A percentile compares a stretch with the other conserved stretches of the same genome.
These are phyloP conservation scores for Drosophila chauvacae DNA, from an alignment of 1,140 invertebrate species.

Conservation along the genomic window DNA sequence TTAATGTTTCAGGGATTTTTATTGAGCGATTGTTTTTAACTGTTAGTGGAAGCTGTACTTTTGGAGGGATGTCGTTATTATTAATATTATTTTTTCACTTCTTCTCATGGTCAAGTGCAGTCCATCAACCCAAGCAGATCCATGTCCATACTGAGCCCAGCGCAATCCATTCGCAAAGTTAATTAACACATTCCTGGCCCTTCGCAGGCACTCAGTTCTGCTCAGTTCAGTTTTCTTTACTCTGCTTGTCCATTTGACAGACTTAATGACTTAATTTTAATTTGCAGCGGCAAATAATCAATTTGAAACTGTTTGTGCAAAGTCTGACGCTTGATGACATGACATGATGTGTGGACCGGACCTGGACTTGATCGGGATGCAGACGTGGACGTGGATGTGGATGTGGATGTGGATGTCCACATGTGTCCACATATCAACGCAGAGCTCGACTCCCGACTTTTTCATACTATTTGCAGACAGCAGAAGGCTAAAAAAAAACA, in stretches of 20 bases:
- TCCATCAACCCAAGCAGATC: background rate
- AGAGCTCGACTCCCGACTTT: slow-evolving; percentile 37
- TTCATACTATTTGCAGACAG: slow-evolving; percentile 55
- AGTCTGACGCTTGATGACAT: slow-evolving; percentile 78
- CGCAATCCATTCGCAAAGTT: slow-evolving; percentile 38
- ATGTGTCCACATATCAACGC: slow-evolving; percentile 67
- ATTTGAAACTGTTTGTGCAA: slow-evolving; percentile 80
- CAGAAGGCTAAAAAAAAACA: slow-evolving; percentile 25
- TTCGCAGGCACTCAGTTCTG: slow-evolving; percentile 1
- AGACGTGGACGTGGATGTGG: slow-evolving; percentile 29
- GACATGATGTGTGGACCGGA: slow-evolving; percentile 48
- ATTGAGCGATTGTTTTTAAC: background rate
- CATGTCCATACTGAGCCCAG: background rate
- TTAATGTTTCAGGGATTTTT: slow-evolving; percentile 1
- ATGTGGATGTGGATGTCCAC: slow-evolving; percentile 43
- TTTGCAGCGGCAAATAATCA: slow-evolving; percentile 79
- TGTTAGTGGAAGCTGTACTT: slow-evolving; percentile 9
- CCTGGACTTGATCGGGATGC: slow-evolving; percentile 26
- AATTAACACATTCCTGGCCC: slow-evolving; percentile 50
- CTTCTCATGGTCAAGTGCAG: slow-evolving; percentile 20
- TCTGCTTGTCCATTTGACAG: slow-evolving; percentile 49
- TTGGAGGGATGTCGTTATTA: background rate
- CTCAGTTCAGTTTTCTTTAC: slow-evolving; percentile 22
- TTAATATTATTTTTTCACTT: background rate
- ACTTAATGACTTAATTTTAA: slow-evolving; percentile 80